Evolutionary conservation across 2,113 vertebrate genomes (phyloP), one percentile per base, ranked within the genome.

Genomic region (Neodontobutis hainanensis): DNA sequence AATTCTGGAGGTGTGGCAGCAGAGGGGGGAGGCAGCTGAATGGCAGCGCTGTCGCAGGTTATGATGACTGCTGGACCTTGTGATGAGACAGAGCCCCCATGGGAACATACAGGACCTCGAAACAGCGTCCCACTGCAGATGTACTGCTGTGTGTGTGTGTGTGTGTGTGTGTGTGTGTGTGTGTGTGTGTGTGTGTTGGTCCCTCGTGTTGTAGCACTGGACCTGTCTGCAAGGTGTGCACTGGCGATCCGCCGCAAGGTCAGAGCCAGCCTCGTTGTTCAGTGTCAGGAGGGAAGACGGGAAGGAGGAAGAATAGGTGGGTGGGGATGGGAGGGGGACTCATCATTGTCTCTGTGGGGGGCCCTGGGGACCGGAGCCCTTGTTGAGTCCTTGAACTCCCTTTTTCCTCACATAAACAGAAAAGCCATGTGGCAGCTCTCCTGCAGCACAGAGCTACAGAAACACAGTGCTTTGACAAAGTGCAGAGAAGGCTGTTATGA

Each of bases 311-410:
- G 55, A 8, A 10, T 1, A 19, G 53, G 70, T 15, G 36, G 43
- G 68, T 16, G 65, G 12, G 51, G 11, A 34, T 5, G 48, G 59
- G 50, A 49, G 78, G 73, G 11, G 56, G 65, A 70, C 58, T 61
- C 57, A 74, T 85, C 70, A 68, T 68, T 64, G 56, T 83, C 68
- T 78, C 56, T 34, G 61, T 61, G 50, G 50, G 57, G 60, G 64
- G 68, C 11, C 53, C 51, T 3, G 42, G 46, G 68, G 50, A 65
- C 15, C 10, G 15, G 53, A 80, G 80, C 51, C 78, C 81, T 80
- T 80, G 70, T 49, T 15, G 66, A 77, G 82, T 74, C 88, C 82
- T 87, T 90, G 84, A 88, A 82, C 77, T 79, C 34, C 34, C 16
- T 78, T 55, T 75, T 14, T 64, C 60, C 46, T 65, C 62, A 64